Percentiles rank a stretch among this genome's conserved stretches.
phyloP scores from a whole-genome alignment of 1,140 invertebrate genomes.

The Euglossa dilemma region DNA sequence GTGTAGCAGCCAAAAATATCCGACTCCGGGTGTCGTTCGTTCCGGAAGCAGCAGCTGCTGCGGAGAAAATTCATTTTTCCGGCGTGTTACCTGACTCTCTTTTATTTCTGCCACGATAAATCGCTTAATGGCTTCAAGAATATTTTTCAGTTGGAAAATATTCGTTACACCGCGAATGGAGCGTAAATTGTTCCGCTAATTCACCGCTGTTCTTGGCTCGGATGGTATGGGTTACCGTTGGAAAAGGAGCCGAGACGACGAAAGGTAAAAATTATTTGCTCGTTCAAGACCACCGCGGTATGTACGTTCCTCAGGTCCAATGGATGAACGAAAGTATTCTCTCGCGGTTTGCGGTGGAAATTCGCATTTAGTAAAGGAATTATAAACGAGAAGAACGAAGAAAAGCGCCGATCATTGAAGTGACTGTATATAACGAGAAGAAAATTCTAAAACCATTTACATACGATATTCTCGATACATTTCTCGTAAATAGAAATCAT shows the following conservation, averaged over 20 bases:
- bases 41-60: conserved; percentile 17
- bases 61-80: conserved; percentile 35
- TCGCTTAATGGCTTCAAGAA: conserved; percentile 11
- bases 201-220: background rate
- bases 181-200: conserved; percentile 16
- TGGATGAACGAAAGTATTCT: too few relatives aligned
- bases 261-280: background rate
- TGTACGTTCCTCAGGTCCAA: too few relatives aligned
- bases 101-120: conserved; percentile 11
- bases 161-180: background rate
- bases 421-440: too few relatives aligned
- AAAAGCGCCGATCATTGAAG: too few relatives aligned
- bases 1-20: conserved; percentile 2
- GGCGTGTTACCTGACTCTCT: background rate
- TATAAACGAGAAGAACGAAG: too few relatives aligned
- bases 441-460: too few relatives aligned
- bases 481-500: too few relatives aligned
- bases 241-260: too few relatives aligned
- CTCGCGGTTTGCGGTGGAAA: too few relatives aligned
- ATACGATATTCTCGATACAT: too few relatives aligned
- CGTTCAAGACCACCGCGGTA: too few relatives aligned
- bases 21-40: conserved; percentile 7
- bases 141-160: background rate
- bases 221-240: background rate
- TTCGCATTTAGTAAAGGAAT: too few relatives aligned